Evolutionary conservation across 2,113 vertebrate species (phyloP).

Genomic region (Hippocampus comes): DNA sequence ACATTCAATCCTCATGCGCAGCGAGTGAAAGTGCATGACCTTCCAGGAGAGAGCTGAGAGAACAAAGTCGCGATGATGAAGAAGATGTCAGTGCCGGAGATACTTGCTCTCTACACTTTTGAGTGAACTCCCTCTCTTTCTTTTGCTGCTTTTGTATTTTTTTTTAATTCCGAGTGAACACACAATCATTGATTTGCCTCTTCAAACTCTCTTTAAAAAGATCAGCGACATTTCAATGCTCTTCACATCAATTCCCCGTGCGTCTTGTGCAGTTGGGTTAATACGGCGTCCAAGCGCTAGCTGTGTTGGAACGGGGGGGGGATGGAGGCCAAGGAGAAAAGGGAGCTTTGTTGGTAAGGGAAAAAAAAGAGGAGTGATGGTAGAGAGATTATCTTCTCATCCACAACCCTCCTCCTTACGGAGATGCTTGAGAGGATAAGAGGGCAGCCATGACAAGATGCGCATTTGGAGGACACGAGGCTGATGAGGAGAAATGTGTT

Average conservation of each 20-base stretch:
- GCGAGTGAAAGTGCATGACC: conserved; percentile 33
- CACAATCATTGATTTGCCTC: conserved; percentile 13
- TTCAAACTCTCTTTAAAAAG: conserved; percentile 18
- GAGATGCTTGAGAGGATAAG: conserved; percentile 59
- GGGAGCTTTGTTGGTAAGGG: neutral
- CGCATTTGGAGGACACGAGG: conserved; percentile 36
- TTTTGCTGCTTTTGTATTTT: neutral
- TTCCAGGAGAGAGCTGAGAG: conserved; percentile 22
- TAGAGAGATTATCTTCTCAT: neutral
- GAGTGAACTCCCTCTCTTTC: neutral
- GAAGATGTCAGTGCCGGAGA: conserved; percentile 1
- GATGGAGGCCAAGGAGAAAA: neutral
- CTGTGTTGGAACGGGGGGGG: neutral
- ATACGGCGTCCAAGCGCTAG: neutral
- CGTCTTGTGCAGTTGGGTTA: neutral
- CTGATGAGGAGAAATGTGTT: conserved; percentile 11
- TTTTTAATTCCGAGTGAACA: neutral
- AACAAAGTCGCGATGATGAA: conserved; percentile 24
- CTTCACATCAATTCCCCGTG: neutral
- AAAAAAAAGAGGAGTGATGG: neutral
- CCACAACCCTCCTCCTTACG: conserved; percentile 12
- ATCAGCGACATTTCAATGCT: conserved; percentile 18
- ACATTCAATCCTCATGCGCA: neutral
- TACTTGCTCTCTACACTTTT: conserved; percentile 9
- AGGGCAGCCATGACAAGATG: conserved; percentile 55